phyloP scores from a whole-genome alignment of 2,797 vertebrate species.

The Helarctos malayanus region DNA sequence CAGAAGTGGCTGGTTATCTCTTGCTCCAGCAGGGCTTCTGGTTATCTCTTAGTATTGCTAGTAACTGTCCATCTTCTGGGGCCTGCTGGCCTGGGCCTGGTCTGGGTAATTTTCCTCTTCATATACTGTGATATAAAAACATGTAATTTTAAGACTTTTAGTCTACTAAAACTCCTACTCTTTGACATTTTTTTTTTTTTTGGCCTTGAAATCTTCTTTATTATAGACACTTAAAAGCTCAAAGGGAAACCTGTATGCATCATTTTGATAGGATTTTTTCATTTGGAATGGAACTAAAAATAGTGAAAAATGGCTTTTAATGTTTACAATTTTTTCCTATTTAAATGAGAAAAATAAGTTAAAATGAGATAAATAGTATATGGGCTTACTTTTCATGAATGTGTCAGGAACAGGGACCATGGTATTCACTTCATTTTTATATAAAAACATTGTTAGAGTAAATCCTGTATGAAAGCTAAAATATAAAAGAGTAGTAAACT shows the following conservation, averaged over 20 bases:
- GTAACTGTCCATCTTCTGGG: no score
- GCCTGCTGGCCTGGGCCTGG: no score
- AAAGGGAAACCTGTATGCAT: neutral
- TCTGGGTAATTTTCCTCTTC: no score
- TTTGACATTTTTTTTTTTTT: slow-evolving; percentile 42
- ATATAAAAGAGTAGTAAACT: neutral
- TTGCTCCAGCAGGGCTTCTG: no score
- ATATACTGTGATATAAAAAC: neutral
- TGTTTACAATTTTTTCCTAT: neutral
- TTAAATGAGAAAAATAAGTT: slow-evolving; percentile 58
- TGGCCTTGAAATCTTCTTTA: neutral
- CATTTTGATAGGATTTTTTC: neutral
- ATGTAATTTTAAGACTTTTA: neutral
- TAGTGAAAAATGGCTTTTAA: neutral
- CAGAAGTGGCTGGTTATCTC: no score
- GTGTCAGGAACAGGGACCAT: slow-evolving; percentile 49
- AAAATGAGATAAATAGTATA: slow-evolving; percentile 67
- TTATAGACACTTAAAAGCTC: neutral
- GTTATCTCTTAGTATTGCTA: no score
- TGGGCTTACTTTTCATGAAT: neutral
- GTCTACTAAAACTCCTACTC: neutral
- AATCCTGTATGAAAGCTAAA: neutral
- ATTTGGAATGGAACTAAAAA: neutral
- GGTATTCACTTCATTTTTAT: slow-evolving; percentile 68
- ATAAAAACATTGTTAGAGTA: neutral